Percentiles rank a stretch among this genome's conserved stretches.
Conservation (phyloP, 2,888 invertebrate genomes). For the Chironomus riparius region DNA sequence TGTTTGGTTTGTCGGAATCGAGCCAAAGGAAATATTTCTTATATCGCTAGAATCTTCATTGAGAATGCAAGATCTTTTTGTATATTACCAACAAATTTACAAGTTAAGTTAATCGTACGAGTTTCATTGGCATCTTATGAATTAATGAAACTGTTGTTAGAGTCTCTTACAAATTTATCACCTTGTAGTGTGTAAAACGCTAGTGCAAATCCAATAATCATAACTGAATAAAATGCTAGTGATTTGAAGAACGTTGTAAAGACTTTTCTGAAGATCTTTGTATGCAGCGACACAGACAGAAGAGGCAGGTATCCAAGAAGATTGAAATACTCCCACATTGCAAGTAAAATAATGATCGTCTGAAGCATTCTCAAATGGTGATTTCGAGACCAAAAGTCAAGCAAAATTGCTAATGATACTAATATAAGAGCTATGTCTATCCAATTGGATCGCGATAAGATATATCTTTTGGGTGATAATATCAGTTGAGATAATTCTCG, state of each 20-base stretch:
- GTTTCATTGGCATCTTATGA: no score
- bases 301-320: background rate
- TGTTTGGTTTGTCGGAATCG: background rate
- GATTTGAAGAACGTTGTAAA: background rate
- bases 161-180: background rate
- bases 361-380: background rate
- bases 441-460: background rate
- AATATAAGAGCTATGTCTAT: background rate
- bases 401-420: background rate
- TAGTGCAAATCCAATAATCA: background rate
- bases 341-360: background rate
- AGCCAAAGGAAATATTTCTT: background rate
- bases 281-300: background rate
- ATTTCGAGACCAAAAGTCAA: background rate
- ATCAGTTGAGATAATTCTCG: background rate
- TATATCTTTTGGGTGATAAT: background rate
- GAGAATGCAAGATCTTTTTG: no score
- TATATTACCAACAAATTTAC: no score
- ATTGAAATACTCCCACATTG: background rate
- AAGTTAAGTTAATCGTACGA: no score
- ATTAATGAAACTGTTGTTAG: no score
- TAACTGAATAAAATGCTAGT: background rate
- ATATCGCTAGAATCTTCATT: background rate
- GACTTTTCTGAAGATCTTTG: background rate
- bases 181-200: background rate